A percentile compares a stretch with the other conserved stretches of the same genome.
Conservation (phyloP, 2,797 vertebrate genomes). For the Dallia pectoralis region DNA sequence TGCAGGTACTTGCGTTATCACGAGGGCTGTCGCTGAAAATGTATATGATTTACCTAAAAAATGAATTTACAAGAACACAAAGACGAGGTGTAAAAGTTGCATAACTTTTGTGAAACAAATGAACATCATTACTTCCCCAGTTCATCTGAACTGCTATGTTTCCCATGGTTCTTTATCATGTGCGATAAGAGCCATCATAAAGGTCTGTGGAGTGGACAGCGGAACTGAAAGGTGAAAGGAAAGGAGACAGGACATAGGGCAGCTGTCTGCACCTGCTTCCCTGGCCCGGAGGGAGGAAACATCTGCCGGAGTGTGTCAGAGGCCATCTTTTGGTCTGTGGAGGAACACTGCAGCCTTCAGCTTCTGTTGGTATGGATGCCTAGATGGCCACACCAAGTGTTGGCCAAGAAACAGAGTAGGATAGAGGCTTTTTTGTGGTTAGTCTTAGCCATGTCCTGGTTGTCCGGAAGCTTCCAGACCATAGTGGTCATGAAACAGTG, state of each 20-base stretch:
- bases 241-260: conserved; percentile 7
- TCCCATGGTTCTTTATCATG: conserved; percentile 36
- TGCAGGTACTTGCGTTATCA: not conserved
- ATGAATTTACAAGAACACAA: not conserved
- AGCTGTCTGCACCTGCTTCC: conserved; percentile 61
- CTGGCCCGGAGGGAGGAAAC: conserved; percentile 52
- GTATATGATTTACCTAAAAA: not conserved
- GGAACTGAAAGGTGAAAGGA: not conserved
- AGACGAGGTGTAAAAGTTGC: not conserved
- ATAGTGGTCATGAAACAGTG: not conserved
- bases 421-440: not conserved
- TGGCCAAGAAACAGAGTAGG: not conserved
- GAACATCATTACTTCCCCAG: conserved; percentile 22
- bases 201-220: conserved; percentile 38
- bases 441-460: not conserved
- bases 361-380: not conserved
- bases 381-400: not conserved
- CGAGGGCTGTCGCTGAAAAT: not conserved
- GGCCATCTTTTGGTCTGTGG: conserved; percentile 56
- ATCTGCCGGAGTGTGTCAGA: conserved; percentile 64
- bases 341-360: conserved; percentile 14
- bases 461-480: not conserved
- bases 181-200: conserved; percentile 51
- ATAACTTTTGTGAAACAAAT: conserved; percentile 22
- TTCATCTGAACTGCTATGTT: conserved; percentile 25